Base-by-base conservation (phyloP, 1,140 invertebrate genomes). In the Gonatopus flavifemur region DNA sequence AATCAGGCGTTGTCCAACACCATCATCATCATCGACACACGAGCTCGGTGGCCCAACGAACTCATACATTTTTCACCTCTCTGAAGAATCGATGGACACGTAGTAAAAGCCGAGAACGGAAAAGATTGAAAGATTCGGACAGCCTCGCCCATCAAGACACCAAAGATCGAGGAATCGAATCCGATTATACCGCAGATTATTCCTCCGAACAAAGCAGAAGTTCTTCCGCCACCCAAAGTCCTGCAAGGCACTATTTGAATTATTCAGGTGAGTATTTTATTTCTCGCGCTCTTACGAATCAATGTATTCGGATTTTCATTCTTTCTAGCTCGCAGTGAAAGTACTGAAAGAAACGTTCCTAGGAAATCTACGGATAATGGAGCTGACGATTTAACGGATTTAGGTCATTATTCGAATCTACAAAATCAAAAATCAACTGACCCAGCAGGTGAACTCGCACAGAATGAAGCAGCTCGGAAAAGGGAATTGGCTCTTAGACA, bases 401-500 rank as follows among this genome's bases (percentile, higher is more conserved):
- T 10, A 28, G 31, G 78, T 58, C 50, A 73, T 66, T 67, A 64
- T 35, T 60, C 64, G 36, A n/a, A n/a, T n/a, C n/a, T n/a, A n/a
- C n/a, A n/a, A n/a, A n/a, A n/a, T n/a, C n/a, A n/a, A n/a, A n/a
- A n/a, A n/a, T n/a, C n/a, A n/a, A 67, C 64, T 22, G 52, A 62
- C 40, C 64, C 66, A 54, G 55, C 66, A 52, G 60, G 72, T 57
- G 62, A 63, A 30, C 74, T 67, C 24, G 54, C 73, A 44, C 71
- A 78, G 19, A 84, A 87, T 65, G 88, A 90, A 72, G 69, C 77
- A 22, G 77, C 80, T 20, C 81, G 83, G 57, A 74, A 81, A 33
- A 80, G 88, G 55, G 89, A 91, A 75, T 80, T 85, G 38, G 83
- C 85, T 25, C 74, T 92, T 49, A 80, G 89, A 52, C 88, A 91